Base-by-base conservation (phyloP, 2,113 vertebrate genomes). In the Cephalopholis sonnerati region DNA sequence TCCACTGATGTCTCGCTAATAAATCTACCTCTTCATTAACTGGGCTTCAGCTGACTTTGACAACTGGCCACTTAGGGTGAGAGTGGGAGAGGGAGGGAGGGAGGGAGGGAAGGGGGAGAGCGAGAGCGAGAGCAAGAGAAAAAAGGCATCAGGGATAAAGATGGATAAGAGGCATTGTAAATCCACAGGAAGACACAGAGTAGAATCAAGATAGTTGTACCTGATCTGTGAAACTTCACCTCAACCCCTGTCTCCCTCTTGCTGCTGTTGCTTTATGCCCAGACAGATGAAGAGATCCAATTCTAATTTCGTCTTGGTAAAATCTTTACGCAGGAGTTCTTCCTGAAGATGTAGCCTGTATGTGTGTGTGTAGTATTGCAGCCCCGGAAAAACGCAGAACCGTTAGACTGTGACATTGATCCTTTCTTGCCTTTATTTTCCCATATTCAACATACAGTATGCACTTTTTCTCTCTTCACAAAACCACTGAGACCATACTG, bases 11-110 rank as follows among this genome's bases (percentile, higher is more conserved):
- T 78, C 66, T 79, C 0, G 24, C 90, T 89, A 83, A 87, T 94
- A 91, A 93, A 94, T 91, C 90, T 87, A 84, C 87, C 82, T 87
- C 90, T 93, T 92, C 89, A 91, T 94, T 92, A 93, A 90, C 84
- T 72, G 62, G 81, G 88, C 86, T 90, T 88, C 90, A 93, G 88
- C 90, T 93, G 92, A 94, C 82, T 93, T 88, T 92, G 91, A 91
- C 88, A 93, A 89, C 83, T 88, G 77, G 84, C 80, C 90, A 91
- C 87, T 94, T 90, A 87, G 74, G 68, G 64, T 77, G 81, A 84
- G 83, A 79, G 74, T 16, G n/a, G 36, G 53, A 57, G 65, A 10
- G 66, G 74, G 75, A 27, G 27, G 59, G 50, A 15, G 7, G 57
- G 3, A 7, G 27, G 2, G 25, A 29, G 63, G 8, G n/a, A 44